Conservation (phyloP, 2,888 invertebrate species). For the Listrodromus nycthemerus region DNA sequence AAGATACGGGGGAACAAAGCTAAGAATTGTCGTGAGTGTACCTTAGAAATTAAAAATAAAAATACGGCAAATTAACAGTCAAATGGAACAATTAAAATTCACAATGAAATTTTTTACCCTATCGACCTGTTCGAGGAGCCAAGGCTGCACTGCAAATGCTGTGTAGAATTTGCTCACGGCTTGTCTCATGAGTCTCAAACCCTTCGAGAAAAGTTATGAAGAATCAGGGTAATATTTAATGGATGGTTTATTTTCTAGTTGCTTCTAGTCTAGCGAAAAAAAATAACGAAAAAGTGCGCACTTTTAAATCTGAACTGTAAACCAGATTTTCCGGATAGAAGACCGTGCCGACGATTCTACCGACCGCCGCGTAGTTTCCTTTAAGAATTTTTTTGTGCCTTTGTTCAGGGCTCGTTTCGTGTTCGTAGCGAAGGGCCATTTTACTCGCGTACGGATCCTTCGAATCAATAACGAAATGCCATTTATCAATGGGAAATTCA, state of each 20-base stretch:
- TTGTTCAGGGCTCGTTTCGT: slow-evolving; percentile 61
- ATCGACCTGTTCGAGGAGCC: slow-evolving; percentile 77
- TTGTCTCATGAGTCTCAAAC: slow-evolving; percentile 77
- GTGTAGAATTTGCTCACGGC: slow-evolving; percentile 72
- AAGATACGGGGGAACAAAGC: too few species aligned
- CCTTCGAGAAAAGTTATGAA: slow-evolving; percentile 68
- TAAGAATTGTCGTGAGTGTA: too few species aligned
- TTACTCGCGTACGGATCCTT: slow-evolving; percentile 74
- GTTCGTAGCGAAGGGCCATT: slow-evolving; percentile 69
- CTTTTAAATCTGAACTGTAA: slow-evolving; percentile 72
- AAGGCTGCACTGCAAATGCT: slow-evolving; percentile 78
- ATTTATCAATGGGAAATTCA: background rate
- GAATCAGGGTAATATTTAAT: background rate
- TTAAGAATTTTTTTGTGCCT: slow-evolving; percentile 67
- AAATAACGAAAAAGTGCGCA: slow-evolving; percentile 65
- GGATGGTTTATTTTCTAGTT: background rate
- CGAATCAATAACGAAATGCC: background rate
- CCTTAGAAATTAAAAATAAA: background rate
- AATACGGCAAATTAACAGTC: background rate
- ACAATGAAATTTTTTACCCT: slow-evolving; percentile 68
- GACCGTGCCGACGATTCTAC: slow-evolving; percentile 72
- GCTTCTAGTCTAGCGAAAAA: too few species aligned
- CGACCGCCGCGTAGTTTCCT: slow-evolving; percentile 77
- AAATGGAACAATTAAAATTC: background rate
- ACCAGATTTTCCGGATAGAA: slow-evolving; percentile 78